Conservation (phyloP, 2,888 invertebrate species). For the Criorhina ranunculi region DNA sequence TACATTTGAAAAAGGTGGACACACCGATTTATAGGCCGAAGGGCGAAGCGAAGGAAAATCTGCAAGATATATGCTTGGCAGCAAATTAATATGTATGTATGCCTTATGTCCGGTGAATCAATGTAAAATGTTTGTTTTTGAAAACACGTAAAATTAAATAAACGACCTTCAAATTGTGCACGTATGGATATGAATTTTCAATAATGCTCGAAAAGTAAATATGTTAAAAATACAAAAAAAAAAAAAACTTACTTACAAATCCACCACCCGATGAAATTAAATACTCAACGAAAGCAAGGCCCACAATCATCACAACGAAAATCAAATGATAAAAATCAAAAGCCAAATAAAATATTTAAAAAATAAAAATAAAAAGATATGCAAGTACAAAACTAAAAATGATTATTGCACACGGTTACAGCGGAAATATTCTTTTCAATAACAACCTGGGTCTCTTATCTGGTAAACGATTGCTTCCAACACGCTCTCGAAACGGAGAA, state of each 20-base stretch:
- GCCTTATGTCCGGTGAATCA: too few relatives aligned
- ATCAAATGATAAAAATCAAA: slow-evolving; percentile 21
- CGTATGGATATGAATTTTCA: background rate
- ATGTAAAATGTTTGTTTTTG: too few relatives aligned
- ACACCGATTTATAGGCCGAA: too few relatives aligned
- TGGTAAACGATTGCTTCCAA: slow-evolving; percentile 94
- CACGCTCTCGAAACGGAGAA: slow-evolving; percentile 94
- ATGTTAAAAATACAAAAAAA: slow-evolving; percentile 8
- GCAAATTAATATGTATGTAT: too few relatives aligned
- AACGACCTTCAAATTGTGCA: too few relatives aligned
- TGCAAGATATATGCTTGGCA: too few relatives aligned
- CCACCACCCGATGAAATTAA: slow-evolving; percentile 52
- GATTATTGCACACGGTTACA: slow-evolving; percentile 59
- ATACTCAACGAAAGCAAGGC: slow-evolving; percentile 45
- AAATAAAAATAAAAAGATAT: slow-evolving; percentile 43
- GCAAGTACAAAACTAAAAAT: slow-evolving; percentile 39
- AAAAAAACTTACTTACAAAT: slow-evolving; percentile 14
- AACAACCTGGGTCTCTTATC: slow-evolving; percentile 93
- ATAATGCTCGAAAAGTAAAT: slow-evolving; percentile 20
- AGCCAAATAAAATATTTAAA: slow-evolving; percentile 5
- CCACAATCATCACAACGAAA: slow-evolving; percentile 27
- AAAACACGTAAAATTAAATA: too few relatives aligned
- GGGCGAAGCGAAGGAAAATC: too few relatives aligned
- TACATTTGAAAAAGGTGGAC: too few relatives aligned
- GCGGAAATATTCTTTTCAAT: slow-evolving; percentile 78